phyloP scores from a whole-genome alignment of 2,113 vertebrate species.

The Sminthopsis crassicaudata region DNA sequence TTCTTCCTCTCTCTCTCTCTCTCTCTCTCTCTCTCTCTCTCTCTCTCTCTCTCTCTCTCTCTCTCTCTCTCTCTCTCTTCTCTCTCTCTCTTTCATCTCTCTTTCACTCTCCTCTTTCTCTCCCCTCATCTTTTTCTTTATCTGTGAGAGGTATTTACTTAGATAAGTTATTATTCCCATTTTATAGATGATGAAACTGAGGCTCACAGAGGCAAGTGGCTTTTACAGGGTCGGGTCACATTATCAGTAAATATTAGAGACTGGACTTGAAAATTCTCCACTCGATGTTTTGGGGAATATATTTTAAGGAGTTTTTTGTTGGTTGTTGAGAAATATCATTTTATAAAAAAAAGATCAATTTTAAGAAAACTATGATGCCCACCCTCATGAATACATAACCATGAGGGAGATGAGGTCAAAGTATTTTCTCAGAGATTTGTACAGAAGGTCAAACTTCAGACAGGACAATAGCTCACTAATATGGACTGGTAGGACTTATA shows the following conservation, averaged over 20 bases:
- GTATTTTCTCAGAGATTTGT: background rate
- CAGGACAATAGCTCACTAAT: background rate
- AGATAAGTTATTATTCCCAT: background rate
- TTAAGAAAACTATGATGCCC: background rate
- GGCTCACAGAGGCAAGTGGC: background rate
- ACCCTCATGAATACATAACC: background rate
- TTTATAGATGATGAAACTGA: background rate
- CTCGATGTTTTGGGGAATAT: background rate
- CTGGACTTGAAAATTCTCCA: background rate
- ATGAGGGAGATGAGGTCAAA: background rate
- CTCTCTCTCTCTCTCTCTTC: background rate
- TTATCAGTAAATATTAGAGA: background rate
- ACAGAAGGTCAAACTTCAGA: background rate
- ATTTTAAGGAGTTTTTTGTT: background rate
- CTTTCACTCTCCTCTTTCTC: constrained; percentile 7
- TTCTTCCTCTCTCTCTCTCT: background rate
- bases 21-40: background rate
- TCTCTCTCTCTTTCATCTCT: constrained; percentile 5
- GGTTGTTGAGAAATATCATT: background rate
- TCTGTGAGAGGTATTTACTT: background rate
- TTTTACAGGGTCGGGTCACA: background rate
- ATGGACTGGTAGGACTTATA: no score
- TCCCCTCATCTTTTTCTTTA: background rate
- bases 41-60: background rate
- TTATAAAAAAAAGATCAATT: background rate